Base-by-base conservation (phyloP, 2,797 vertebrate species). In the Onychomys leucogaster region DNA sequence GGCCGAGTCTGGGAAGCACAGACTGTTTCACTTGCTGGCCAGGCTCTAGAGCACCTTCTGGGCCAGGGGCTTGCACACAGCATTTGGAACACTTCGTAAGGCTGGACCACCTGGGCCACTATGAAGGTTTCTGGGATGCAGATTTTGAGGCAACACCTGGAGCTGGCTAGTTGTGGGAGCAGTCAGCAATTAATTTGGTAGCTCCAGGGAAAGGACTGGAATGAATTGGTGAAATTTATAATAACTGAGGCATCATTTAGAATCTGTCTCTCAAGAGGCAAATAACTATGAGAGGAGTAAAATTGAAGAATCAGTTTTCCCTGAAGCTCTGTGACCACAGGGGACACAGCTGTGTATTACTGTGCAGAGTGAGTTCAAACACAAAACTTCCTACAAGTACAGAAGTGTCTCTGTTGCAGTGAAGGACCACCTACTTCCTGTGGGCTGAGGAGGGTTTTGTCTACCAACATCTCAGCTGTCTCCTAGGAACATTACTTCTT, bases 151-250 rank as follows among this genome's bases (percentile, higher is more conserved):
- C 7, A 25, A 61, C 21, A 23, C 21, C 59, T 61, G 61, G 59
- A 61, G 21, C 2, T 25, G 59, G 21, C 59, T 25, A 61, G 21
- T 61, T 1, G 59, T 59, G 61, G 21, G 21, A 61, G 19, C 57
- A 59, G 6, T 21, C 57, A 6, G 17, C 17, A 59, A 7, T 21
- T 59, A 59, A 21, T 59, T 59, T 21, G n/a, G n/a, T n/a, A n/a
- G n/a, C n/a, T n/a, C n/a, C n/a, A n/a, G 67, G 57, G 16, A 83
- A 75, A 69, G 10, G 43, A 0, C 52, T 63, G 55, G 67, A 89
- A n/a, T 83, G 8, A 12, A 19, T 89, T 0, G 77, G 55, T 19
- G 0, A 0, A 0, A 55, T 71, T 34, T 2, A 6, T 0, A 0
- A 6, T 63, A 0, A 0, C 65, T 57, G n/a, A 2, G 41, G 14